phyloP scores from a whole-genome alignment of 2,888 invertebrate genomes.

The Nomada lathburiana region DNA sequence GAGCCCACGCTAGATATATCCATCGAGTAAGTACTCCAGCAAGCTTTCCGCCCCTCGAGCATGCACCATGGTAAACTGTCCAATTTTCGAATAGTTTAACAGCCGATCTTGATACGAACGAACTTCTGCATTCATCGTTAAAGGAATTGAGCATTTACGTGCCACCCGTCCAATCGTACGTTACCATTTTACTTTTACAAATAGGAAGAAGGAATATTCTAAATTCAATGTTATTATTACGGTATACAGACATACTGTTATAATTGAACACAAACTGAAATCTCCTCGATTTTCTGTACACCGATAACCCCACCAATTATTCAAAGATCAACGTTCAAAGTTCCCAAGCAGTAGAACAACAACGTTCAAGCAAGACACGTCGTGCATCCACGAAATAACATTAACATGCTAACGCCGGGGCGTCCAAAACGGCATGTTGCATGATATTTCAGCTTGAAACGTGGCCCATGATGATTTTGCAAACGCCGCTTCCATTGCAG shows the following conservation, averaged over 20 bases:
- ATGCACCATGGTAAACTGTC: conserved; percentile 20
- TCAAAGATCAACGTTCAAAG: background rate
- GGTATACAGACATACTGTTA: too few relatives aligned
- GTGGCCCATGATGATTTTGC: conserved; percentile 46
- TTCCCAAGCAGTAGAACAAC: background rate
- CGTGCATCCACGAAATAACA: conserved; percentile 26
- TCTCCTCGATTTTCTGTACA: too few relatives aligned
- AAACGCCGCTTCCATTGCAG: conserved; percentile 68
- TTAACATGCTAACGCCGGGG: conserved; percentile 34
- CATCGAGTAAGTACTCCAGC: conserved; percentile 79
- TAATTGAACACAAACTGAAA: too few relatives aligned
- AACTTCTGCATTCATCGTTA: conserved; percentile 5
- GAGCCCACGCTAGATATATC: conserved; percentile 81
- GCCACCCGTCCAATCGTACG: background rate
- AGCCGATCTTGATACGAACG: conserved; percentile 4
- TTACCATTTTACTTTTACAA: background rate
- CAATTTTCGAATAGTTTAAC: conserved; percentile 38
- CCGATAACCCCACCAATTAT: background rate
- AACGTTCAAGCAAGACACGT: background rate
- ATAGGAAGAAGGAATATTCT: background rate
- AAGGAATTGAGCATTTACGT: conserved; percentile 5
- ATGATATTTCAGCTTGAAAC: conserved; percentile 37
- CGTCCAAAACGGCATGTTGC: conserved; percentile 16
- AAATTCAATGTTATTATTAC: background rate
- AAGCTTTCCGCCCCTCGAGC: conserved; percentile 14